A percentile compares a stretch with the other conserved stretches of the same genome.
Conservation (phyloP, 1,140 invertebrate species). For the Zophobas morio region DNA sequence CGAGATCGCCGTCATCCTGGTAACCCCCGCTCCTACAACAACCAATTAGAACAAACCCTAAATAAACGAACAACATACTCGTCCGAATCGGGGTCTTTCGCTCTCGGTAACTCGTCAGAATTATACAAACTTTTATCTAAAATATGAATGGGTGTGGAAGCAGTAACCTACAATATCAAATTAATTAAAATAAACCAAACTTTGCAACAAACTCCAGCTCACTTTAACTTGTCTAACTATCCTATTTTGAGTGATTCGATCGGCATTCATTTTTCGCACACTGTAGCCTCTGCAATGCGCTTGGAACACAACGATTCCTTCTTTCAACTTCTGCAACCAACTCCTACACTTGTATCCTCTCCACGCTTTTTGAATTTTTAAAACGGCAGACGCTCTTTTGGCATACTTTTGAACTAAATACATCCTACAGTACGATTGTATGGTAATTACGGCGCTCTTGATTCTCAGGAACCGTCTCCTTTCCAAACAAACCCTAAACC, state of each 20-base stretch:
- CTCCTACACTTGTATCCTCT: constrained; percentile 76
- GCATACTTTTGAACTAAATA: constrained; percentile 71
- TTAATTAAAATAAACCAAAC: too few relatives aligned
- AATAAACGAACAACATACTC: constrained; percentile 62
- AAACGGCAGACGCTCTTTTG: constrained; percentile 74
- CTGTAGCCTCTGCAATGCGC: constrained; percentile 77
- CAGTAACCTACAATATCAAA: neutral
- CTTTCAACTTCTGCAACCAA: constrained; percentile 78
- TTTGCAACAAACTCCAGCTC: neutral
- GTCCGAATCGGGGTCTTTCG: constrained; percentile 69
- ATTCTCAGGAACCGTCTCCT: constrained; percentile 83
- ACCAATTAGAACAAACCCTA: constrained; percentile 10
- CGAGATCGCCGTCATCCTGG: constrained; percentile 72
- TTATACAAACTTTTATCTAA: constrained; percentile 54
- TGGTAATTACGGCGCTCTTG: constrained; percentile 79
- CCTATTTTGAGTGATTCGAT: constrained; percentile 62
- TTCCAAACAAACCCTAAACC: constrained; percentile 89
- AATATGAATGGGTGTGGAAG: constrained; percentile 30
- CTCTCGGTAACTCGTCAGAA: constrained; percentile 69
- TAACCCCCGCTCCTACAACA: constrained; percentile 73
- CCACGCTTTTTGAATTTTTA: constrained; percentile 85
- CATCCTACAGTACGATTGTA: constrained; percentile 85
- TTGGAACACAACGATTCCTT: constrained; percentile 79
- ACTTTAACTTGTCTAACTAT: neutral
- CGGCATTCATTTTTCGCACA: constrained; percentile 70